Base-by-base conservation (phyloP, 2,888 invertebrate species). In the Eristalinus sepulchralis region DNA sequence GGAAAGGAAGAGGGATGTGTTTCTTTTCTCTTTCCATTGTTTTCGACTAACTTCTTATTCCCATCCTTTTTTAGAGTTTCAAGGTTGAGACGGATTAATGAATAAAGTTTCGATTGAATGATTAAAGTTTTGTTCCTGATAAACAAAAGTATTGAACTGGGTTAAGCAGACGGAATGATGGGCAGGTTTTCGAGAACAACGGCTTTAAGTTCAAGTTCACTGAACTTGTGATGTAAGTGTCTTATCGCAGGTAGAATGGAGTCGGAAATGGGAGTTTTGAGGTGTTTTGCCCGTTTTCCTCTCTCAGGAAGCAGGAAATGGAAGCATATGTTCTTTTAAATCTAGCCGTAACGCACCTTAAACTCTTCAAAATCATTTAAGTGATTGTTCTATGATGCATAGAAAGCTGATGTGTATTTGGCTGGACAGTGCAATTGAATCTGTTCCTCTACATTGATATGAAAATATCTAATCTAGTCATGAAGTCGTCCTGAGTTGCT, bases 31-130 rank as follows among this genome's bases (percentile, higher is more conserved):
- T 5, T 27, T 13, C 75, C 31, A 39, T 68, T 75, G 68, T 83
- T 83, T 79, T 36, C 47, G 8, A 75, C 66, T 75, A 70, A 57
- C 60, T 77, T 72, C 63, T 66, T 62, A 64, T 53, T 59, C 33
- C 66, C 62, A 71, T 66, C 27, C 80, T 8, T 71, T 53, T 53
- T 73, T 39, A 55, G 68, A 68, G 81, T 77, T 85, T 85, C 85
- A 85, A 85, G 85, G 85, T 85, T 85, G 59, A 72, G 81, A 81
- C 81, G 76, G 81, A 85, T 85, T 85, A 81, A 85, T 85, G 85
- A 82, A 82, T 72, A 85, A 85, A 85, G 81, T 85, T 85, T 82
- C 73, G 68, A 81, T 60, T 85, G 72, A 72, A 82, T 72, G 81
- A 85, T 85, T 85, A 85, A 85, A 85, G 85, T 85, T 85, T 67